Conservation (phyloP, 1,140 invertebrate genomes). For the Eciton burchellii region DNA sequence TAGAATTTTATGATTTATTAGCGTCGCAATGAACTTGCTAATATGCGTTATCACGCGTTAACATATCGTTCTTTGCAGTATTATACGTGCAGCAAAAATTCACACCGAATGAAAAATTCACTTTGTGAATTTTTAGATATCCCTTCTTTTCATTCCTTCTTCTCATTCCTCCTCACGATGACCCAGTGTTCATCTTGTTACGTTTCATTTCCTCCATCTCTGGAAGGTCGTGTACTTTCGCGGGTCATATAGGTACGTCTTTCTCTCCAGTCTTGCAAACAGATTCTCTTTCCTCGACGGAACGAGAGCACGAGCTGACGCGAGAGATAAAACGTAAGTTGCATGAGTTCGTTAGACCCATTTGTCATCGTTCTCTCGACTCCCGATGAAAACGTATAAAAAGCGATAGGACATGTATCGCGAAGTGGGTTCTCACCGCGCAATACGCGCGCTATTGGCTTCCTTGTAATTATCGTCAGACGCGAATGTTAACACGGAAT, state of each 20-base stretch:
- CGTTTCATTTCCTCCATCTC: neutral
- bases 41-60: too few relatives aligned
- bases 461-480: neutral
- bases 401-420: conserved; percentile 41
- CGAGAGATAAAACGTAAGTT: conserved; percentile 9
- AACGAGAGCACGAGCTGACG: neutral
- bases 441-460: conserved; percentile 26
- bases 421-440: conserved; percentile 17
- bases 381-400: conserved; percentile 38
- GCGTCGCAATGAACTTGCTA: neutral
- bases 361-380: conserved; percentile 31
- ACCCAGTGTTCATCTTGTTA: neutral
- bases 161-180: neutral
- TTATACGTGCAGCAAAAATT: neutral
- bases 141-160: neutral
- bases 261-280: conserved; percentile 11
- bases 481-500: conserved; percentile 18
- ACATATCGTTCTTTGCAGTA: too few relatives aligned
- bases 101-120: neutral
- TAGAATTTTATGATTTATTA: too few relatives aligned
- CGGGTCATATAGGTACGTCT: neutral
- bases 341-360: conserved; percentile 39
- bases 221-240: neutral
- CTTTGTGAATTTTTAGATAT: neutral
- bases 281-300: neutral